Evolutionary conservation across 2,797 vertebrate genomes (phyloP).

Genomic region (Mallotus villosus): DNA sequence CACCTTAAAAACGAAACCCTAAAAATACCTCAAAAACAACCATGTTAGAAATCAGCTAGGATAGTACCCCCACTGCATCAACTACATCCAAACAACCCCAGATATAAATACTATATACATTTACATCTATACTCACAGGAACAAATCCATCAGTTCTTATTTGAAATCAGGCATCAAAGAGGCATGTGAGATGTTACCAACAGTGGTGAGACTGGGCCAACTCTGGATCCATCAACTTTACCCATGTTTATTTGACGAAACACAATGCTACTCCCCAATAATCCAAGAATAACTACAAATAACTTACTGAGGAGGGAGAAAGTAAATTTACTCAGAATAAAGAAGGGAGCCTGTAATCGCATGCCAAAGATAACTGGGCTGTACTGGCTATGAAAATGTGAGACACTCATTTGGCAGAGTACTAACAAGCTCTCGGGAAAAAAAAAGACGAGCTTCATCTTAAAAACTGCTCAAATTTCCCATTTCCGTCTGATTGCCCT

Average conservation of each 20-base stretch:
- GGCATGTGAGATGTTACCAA: no score
- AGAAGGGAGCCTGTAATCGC: slow-evolving; percentile 45
- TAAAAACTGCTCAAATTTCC: slow-evolving; percentile 67
- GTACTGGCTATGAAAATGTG: slow-evolving; percentile 27
- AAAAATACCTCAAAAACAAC: slow-evolving; percentile 56
- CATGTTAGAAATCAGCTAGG: background rate
- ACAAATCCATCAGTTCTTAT: no score
- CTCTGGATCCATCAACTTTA: no score
- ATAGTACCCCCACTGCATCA: slow-evolving; percentile 17
- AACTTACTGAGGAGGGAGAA: background rate
- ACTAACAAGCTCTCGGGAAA: slow-evolving; percentile 51
- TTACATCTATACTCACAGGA: no score
- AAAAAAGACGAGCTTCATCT: slow-evolving; percentile 56
- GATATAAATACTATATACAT: no score
- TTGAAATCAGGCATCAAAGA: no score
- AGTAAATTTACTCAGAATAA: slow-evolving; percentile 23
- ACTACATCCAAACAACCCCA: no score
- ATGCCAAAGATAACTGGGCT: slow-evolving; percentile 39
- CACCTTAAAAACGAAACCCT: slow-evolving; percentile 48
- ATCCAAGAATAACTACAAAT: background rate
- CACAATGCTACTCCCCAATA: background rate
- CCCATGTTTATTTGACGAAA: no score
- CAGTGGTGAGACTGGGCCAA: no score
- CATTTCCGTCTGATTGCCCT: slow-evolving; percentile 67
- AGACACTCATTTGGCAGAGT: slow-evolving; percentile 58